A percentile compares a stretch with the other conserved stretches of the same genome.
These are phyloP conservation scores for Percopsis transmontana DNA, from an alignment of 2,113 vertebrate species.

Conservation along the genomic window DNA sequence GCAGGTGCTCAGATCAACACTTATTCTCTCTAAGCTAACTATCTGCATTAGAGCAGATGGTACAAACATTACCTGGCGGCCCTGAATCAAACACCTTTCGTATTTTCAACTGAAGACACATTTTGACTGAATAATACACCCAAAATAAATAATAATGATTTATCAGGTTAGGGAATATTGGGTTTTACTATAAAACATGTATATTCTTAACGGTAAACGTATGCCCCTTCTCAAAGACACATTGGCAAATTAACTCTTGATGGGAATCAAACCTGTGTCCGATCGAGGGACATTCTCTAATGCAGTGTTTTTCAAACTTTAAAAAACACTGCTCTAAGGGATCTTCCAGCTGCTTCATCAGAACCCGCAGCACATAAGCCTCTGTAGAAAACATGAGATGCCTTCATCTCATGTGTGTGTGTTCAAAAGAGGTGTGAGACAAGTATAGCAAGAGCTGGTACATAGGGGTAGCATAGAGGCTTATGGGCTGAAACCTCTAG, in stretches of 20 bases:
- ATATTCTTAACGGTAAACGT: no score
- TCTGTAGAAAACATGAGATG: conserved; percentile 30
- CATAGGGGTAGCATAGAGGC: conserved; percentile 36
- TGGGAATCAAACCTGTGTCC: no score
- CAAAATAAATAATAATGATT: neutral
- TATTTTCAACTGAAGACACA: neutral
- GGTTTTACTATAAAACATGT: no score
- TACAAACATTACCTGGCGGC: conserved; percentile 2
- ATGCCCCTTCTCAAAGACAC: no score
- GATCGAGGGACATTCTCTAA: no score
- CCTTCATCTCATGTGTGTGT: conserved; percentile 30
- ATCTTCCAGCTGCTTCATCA: neutral
- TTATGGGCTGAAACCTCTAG: conserved; percentile 15
- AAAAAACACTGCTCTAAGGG: no score
- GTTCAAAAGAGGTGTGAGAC: conserved; percentile 44
- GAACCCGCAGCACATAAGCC: conserved; percentile 26
- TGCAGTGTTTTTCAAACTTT: no score
- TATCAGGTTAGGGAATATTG: neutral
- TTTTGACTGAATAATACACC: neutral
- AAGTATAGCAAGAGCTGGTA: conserved; percentile 23
- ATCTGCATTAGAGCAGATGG: conserved; percentile 24
- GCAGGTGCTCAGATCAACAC: conserved; percentile 14
- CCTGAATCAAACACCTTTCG: neutral
- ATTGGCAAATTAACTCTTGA: no score
- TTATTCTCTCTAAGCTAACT: conserved; percentile 13